Evolutionary conservation across 1,140 invertebrate genomes (phyloP).

Genomic region (Dinoponera quadriceps): DNA sequence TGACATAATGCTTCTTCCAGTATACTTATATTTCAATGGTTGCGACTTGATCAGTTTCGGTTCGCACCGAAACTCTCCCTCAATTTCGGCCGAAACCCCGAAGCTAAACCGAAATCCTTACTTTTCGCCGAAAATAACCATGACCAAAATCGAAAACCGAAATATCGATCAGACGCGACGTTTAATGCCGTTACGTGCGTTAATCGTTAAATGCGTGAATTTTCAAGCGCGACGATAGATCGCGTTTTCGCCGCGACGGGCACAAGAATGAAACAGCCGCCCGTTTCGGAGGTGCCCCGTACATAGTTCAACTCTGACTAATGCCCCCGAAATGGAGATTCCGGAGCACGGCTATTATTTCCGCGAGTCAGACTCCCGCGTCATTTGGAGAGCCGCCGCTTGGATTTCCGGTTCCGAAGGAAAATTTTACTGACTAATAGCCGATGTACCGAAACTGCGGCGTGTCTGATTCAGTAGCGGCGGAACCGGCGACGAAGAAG

Average conservation of each 20-base stretch:
- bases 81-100: too few species aligned
- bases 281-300: conserved; percentile 13
- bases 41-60: too few species aligned
- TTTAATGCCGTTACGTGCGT: not conserved
- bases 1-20: too few species aligned
- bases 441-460: conserved; percentile 9
- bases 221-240: conserved; percentile 25
- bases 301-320: conserved; percentile 46
- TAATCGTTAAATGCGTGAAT: conserved; percentile 16
- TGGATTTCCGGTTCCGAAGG: conserved; percentile 34
- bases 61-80: too few species aligned
- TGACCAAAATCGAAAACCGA: too few species aligned
- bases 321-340: conserved; percentile 37
- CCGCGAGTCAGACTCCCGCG: conserved; percentile 29
- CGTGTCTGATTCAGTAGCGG: conserved; percentile 9
- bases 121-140: too few species aligned
- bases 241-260: conserved; percentile 21
- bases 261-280: conserved; percentile 31
- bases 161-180: not conserved
- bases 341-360: conserved; percentile 37
- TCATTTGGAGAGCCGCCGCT: conserved; percentile 37
- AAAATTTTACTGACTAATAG: conserved; percentile 55
- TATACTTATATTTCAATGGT: too few species aligned
- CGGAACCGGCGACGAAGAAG: not conserved
- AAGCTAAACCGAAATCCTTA: too few species aligned